A percentile compares a stretch with the other conserved stretches of the same genome.
Evolutionary conservation across 2,888 invertebrate species (phyloP).

Genomic region (Geophilus truncorum): DNA sequence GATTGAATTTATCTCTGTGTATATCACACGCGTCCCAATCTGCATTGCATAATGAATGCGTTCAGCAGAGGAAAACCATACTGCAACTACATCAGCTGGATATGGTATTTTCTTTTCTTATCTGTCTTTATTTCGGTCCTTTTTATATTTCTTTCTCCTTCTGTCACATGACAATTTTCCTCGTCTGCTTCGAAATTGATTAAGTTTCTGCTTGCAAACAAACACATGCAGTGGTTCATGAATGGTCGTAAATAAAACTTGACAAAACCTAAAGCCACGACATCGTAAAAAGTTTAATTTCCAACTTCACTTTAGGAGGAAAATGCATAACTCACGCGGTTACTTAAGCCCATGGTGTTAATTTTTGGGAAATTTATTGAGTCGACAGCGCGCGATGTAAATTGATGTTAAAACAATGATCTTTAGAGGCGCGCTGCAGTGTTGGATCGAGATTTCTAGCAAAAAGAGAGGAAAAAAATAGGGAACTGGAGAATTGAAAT

Average conservation of each 20-base stretch:
- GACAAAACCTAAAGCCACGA: background rate
- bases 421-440: no score
- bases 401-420: background rate
- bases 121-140: background rate
- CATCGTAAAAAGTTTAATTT: background rate
- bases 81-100: conserved; percentile 2
- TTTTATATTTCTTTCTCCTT: background rate
- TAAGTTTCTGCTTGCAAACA: background rate
- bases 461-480: background rate
- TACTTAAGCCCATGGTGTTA: no score
- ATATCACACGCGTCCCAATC: conserved; percentile 18
- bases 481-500: background rate
- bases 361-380: no score
- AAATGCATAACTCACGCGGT: background rate
- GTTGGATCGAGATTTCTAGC: no score
- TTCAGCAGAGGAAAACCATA: background rate
- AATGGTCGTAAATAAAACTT: background rate
- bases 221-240: background rate
- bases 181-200: background rate
- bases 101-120: background rate
- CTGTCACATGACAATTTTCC: background rate
- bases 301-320: background rate
- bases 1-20: conserved; percentile 2
- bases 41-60: conserved; percentile 24
- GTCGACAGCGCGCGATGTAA: no score